Conservation (phyloP, 1,140 invertebrate species). For the Platyscapa corneri region DNA sequence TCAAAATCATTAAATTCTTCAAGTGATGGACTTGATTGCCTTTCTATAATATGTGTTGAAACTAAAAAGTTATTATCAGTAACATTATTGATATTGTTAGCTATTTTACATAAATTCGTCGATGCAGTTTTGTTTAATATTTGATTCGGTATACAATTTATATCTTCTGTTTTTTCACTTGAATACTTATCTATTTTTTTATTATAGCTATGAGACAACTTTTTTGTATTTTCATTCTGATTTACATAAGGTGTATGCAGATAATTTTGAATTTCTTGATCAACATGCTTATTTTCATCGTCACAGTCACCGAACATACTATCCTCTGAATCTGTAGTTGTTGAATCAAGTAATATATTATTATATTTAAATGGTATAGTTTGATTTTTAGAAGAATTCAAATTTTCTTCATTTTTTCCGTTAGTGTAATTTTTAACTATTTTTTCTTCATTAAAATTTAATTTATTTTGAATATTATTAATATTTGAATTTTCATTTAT, state of each 20-base stretch:
- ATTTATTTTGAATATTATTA: background rate
- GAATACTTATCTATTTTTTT: background rate
- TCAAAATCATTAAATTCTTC: background rate
- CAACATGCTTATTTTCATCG: background rate
- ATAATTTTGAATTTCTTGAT: background rate
- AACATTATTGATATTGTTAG: no score
- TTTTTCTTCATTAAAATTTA: slow-evolving; percentile 44
- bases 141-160: no score
- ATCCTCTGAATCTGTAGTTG: slow-evolving; percentile 19
- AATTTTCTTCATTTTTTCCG: background rate
- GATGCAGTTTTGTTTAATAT: no score
- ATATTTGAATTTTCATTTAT: background rate
- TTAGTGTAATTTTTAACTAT: background rate
- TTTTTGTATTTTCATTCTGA: background rate
- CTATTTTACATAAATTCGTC: no score
- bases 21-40: background rate
- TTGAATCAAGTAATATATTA: background rate
- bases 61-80: no score
- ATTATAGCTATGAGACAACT: no score
- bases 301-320: slow-evolving; percentile 24
- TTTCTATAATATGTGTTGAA: background rate
- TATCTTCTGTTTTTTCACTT: no score
- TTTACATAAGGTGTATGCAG: background rate
- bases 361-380: background rate
- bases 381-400: background rate